Conservation (phyloP, 2,113 vertebrate genomes). For the Vulpes vulpes region DNA sequence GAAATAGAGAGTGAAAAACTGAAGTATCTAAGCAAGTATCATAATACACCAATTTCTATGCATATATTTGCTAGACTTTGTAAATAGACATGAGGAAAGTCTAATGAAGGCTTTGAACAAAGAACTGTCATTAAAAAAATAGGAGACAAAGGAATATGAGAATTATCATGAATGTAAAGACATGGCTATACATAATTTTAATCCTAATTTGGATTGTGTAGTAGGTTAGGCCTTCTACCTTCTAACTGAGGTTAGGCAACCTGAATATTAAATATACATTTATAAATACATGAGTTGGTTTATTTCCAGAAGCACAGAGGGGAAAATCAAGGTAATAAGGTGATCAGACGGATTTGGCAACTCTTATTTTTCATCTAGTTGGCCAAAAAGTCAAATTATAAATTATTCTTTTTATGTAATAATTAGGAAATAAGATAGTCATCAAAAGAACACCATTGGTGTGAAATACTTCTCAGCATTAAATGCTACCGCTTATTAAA, state of each 20-base stretch:
- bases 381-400: slow-evolving; percentile 5
- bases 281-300: neutral
- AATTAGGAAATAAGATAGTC: neutral
- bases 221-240: neutral
- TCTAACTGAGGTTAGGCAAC: neutral
- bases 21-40: neutral
- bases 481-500: neutral
- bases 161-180: neutral
- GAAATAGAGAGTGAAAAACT: neutral
- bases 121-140: neutral
- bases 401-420: neutral
- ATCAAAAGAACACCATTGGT: neutral
- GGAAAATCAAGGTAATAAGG: neutral
- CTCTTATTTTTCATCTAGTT: neutral
- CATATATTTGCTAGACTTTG: neutral
- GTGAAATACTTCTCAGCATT: neutral
- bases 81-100: neutral
- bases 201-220: neutral
- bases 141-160: neutral
- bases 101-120: neutral
- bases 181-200: neutral
- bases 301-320: neutral
- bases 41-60: neutral
- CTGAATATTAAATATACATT: neutral
- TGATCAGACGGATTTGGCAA: neutral